phyloP scores from a whole-genome alignment of 2,888 invertebrate species.

The Anodontia alba region DNA sequence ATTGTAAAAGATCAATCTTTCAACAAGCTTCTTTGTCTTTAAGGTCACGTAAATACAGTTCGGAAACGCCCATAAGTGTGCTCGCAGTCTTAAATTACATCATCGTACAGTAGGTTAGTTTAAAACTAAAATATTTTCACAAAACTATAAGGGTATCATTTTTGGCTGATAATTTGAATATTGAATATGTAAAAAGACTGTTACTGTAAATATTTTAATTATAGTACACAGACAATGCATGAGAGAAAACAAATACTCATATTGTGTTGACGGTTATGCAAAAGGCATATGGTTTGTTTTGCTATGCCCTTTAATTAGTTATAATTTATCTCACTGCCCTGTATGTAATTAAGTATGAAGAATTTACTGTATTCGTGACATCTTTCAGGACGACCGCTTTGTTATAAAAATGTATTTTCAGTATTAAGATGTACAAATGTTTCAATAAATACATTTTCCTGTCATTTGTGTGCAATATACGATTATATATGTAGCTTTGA shows the following conservation, averaged over 20 bases:
- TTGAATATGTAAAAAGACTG: not conserved
- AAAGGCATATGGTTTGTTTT: not conserved
- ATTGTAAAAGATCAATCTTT: conserved; percentile 45
- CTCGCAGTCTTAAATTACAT: conserved; percentile 26
- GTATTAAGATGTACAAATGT: too few relatives aligned
- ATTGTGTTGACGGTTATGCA: too few relatives aligned
- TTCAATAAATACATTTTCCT: too few relatives aligned
- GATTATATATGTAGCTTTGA: too few relatives aligned
- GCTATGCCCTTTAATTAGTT: not conserved
- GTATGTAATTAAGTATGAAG: too few relatives aligned
- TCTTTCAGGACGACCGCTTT: too few relatives aligned
- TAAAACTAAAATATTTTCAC: not conserved
- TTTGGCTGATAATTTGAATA: conserved; percentile 11
- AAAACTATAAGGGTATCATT: not conserved
- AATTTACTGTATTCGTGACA: too few relatives aligned
- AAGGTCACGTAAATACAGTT: not conserved
- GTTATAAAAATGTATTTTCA: too few relatives aligned
- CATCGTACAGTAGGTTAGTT: not conserved
- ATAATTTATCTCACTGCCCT: not conserved
- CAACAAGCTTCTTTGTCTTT: conserved; percentile 53
- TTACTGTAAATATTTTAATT: conserved; percentile 16
- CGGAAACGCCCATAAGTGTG: conserved; percentile 50
- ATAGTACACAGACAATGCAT: not conserved
- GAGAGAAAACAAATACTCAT: not conserved
- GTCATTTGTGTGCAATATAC: too few relatives aligned